A percentile compares a stretch with the other conserved stretches of the same genome.
These are phyloP conservation scores for Drosophila azteca DNA, from an alignment of 1,140 invertebrate species.

Conservation along the genomic window DNA sequence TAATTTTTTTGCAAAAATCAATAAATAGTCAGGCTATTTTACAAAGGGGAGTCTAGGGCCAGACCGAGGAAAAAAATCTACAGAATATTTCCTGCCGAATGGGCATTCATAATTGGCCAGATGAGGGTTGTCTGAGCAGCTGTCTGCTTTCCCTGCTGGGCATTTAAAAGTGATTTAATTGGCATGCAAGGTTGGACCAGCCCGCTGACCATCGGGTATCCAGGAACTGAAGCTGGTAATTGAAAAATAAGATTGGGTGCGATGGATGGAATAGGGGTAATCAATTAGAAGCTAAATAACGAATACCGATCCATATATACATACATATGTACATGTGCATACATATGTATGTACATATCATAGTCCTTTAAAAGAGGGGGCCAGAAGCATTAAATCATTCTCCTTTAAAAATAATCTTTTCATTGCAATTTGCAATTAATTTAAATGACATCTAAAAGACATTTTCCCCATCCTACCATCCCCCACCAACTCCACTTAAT, in stretches of 20 bases:
- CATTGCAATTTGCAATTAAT: slow-evolving; percentile 71
- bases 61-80: not conserved
- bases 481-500: slow-evolving; percentile 49
- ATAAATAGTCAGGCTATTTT: slow-evolving; percentile 39
- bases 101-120: slow-evolving; percentile 45
- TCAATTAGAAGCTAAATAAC: not conserved
- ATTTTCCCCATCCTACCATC: slow-evolving; percentile 35
- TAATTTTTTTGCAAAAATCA: slow-evolving; percentile 25
- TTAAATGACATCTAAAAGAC: slow-evolving; percentile 74
- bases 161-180: slow-evolving; percentile 45
- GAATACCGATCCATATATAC: not conserved
- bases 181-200: slow-evolving; percentile 9
- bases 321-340: not conserved
- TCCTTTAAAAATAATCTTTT: slow-evolving; percentile 32
- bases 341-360: not conserved
- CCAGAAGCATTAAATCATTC: slow-evolving; percentile 26
- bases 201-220: not conserved
- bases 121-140: slow-evolving; percentile 24
- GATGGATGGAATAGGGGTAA: not conserved
- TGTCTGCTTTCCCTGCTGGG: slow-evolving; percentile 15
- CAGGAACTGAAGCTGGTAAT: slow-evolving; percentile 23
- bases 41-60: slow-evolving; percentile 3
- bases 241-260: slow-evolving; percentile 38
- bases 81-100: slow-evolving; percentile 44
- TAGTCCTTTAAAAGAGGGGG: not conserved